A percentile compares a stretch with the other conserved stretches of the same genome.
Conservation (phyloP, 2,113 vertebrate genomes). For the Dromas ardeola region DNA sequence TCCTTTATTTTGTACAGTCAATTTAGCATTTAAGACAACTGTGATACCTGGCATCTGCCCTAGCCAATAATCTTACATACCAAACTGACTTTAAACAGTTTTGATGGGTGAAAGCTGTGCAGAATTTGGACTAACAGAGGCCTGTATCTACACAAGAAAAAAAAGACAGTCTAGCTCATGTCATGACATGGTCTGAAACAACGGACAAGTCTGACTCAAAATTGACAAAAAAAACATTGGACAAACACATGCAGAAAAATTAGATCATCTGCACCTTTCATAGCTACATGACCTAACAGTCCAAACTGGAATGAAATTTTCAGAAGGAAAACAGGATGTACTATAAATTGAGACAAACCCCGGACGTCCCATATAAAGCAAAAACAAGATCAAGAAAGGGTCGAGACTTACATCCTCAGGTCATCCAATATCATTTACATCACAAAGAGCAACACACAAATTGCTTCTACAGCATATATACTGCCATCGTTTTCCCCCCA, state of each 20-base stretch:
- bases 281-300: fast-evolving
- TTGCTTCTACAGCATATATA: fast-evolving
- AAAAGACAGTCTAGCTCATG: neutral
- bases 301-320: neutral
- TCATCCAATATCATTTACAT: neutral
- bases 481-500: neutral
- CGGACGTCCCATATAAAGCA: neutral
- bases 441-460: neutral
- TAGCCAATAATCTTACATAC: neutral
- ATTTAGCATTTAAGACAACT: neutral
- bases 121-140: neutral
- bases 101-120: neutral
- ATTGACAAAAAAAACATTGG: neutral
- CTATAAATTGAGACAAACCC: neutral
- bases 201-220: neutral
- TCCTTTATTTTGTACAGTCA: neutral
- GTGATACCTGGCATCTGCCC: neutral
- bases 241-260: neutral
- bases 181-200: neutral
- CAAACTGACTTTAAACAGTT: neutral
- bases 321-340: neutral
- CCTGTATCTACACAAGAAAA: neutral
- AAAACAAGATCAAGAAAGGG: neutral
- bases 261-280: neutral
- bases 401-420: neutral